Conservation (phyloP, 2,888 invertebrate species). For the Hypsopygia costalis region DNA sequence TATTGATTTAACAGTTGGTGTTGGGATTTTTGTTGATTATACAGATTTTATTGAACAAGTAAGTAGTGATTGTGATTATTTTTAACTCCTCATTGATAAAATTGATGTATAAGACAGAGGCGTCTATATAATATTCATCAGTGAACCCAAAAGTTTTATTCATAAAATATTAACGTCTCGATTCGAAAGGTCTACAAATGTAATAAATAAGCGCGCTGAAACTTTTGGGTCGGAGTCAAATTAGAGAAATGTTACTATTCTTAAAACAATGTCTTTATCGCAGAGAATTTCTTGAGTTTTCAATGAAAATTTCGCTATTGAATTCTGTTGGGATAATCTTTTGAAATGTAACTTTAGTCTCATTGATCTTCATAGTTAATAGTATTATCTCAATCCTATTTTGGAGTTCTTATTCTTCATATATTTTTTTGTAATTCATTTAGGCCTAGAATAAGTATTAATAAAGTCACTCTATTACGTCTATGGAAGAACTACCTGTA, state of each 20-base stretch:
- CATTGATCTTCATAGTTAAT: too few species aligned
- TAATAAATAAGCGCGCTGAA: constrained; percentile 30
- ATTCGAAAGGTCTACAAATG: constrained; percentile 30
- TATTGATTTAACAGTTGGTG: constrained; percentile 24
- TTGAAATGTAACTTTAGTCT: too few species aligned
- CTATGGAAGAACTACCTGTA: too few species aligned
- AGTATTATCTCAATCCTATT: too few species aligned
- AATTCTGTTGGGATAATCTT: too few species aligned
- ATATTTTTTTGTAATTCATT: too few species aligned
- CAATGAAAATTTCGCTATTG: too few species aligned
- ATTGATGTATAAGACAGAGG: constrained; percentile 14
- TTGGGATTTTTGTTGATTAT: constrained; percentile 24
- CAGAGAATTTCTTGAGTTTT: neutral
- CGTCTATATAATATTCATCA: constrained; percentile 40
- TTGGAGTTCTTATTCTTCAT: too few species aligned
- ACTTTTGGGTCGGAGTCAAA: constrained; percentile 8
- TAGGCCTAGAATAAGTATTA: too few species aligned
- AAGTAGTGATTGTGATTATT: constrained; percentile 17
- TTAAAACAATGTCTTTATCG: neutral
- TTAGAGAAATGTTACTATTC: constrained; percentile 20
- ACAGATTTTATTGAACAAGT: constrained; percentile 19
- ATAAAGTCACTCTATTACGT: too few species aligned
- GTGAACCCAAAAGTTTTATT: constrained; percentile 38
- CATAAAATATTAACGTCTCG: constrained; percentile 43
- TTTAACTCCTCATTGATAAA: neutral